Evolutionary conservation across 2,888 invertebrate species (phyloP), one percentile per base, ranked within the genome.

Genomic region (Ceramica pisi): DNA sequence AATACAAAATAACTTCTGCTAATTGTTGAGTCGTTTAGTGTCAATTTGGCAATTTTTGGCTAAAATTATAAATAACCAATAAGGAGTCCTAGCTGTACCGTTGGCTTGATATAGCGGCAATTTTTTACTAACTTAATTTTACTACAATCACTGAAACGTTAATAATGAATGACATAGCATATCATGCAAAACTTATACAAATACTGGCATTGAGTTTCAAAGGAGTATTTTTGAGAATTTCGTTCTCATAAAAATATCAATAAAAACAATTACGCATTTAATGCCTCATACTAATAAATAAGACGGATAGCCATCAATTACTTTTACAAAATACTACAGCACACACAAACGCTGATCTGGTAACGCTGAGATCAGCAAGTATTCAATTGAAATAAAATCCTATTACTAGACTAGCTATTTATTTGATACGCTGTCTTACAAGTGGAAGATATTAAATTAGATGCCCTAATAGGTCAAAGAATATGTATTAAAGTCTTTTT

Each of bases 21-120:
- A 92, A 80, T 83, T 88, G 76, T 92, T 88, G 90, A 93, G 91
- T 91, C 85, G 84, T 87, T 89, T 84, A 84, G 80, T 86, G 83
- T 89, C 87, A 86, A 91, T 95, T 95, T 95, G 95, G 95, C 95
- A 94, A 93, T 92, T 93, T 94, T 95, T 95, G 94, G 94, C 94
- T 88, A 90, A 94, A 93, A 93, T 88, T 85, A 94, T 90, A 91
- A 89, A 86, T 90, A 82, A 86, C 87, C 88, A 90, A 86, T 84
- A 72, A 71, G 73, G 75, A 70, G 60, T 63, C 19, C 35, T 55
- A 75, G 51, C 5, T 4, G 26, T 35, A 55, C 56, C 48, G 48
- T 69, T 35, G 3, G 14, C 4, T 63, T 65, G 23, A 38, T 21
- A 31, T 12, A 41, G n/a, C 16, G 16, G 16, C 23, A 48, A 62